These are phyloP conservation scores for Gila robusta DNA, from an alignment of 2,797 vertebrate species.

Conservation along the genomic window DNA sequence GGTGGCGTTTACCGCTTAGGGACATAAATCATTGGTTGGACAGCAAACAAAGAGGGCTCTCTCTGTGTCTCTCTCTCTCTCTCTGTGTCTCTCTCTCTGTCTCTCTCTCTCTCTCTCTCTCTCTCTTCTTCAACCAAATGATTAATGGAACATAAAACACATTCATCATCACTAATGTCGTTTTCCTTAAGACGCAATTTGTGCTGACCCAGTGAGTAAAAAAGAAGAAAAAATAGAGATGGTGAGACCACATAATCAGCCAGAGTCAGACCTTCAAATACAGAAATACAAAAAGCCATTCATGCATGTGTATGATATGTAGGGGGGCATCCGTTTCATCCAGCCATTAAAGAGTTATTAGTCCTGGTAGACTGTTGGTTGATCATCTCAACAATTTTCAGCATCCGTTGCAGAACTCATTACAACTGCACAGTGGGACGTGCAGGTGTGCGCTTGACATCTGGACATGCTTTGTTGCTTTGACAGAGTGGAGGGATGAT, in stretches of 20 bases:
- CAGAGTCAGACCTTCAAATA: constrained; percentile 55
- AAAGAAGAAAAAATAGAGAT: background rate
- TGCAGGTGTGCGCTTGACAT: constrained; percentile 24
- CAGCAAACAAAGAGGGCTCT: constrained; percentile 71
- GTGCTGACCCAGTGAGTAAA: constrained; percentile 66
- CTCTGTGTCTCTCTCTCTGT: constrained; percentile 43
- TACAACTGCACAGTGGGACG: background rate
- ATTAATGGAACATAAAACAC: constrained; percentile 78
- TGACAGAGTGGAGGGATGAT: constrained; percentile 29
- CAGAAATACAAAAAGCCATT: background rate
- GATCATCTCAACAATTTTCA: constrained; percentile 60
- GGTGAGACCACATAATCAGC: constrained; percentile 18
- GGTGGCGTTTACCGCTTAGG: constrained; percentile 49
- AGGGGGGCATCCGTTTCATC: constrained; percentile 54
- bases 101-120: constrained; percentile 19
- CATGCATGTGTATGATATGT: background rate
- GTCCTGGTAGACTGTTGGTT: constrained; percentile 50
- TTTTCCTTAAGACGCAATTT: constrained; percentile 73
- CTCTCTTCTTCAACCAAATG: constrained; percentile 58
- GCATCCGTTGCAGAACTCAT: constrained; percentile 40
- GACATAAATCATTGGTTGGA: constrained; percentile 67
- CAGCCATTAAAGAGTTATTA: constrained; percentile 73
- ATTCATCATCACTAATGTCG: constrained; percentile 78
- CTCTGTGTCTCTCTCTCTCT: constrained; percentile 42
- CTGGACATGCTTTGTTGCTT: constrained; percentile 42